Conservation (phyloP, 53 echinoderm and acorn worm genomes). For the Luidia sarsii region DNA sequence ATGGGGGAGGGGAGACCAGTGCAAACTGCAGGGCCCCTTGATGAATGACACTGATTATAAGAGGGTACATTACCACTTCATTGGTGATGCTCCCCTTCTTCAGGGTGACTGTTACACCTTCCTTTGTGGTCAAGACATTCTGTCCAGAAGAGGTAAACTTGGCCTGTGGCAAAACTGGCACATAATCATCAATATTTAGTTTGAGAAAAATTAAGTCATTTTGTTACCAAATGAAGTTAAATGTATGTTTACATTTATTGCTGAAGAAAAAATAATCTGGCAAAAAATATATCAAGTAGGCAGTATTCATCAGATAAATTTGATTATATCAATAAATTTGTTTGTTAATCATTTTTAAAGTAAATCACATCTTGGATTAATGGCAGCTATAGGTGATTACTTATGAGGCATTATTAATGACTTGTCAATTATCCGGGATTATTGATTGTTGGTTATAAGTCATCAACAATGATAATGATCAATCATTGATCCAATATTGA, state of each 20-base stretch:
- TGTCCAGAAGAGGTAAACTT: slow-evolving; percentile 27
- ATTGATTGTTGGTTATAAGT: too few relatives aligned
- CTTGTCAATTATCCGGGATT: too few relatives aligned
- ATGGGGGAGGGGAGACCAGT: too few relatives aligned
- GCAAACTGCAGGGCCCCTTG: too few relatives aligned
- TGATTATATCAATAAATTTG: not conserved
- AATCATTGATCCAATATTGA: too few relatives aligned
- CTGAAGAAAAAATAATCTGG: too few relatives aligned
- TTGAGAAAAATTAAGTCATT: not conserved
- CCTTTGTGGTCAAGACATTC: slow-evolving; percentile 35
- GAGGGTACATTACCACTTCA: slow-evolving; percentile 60
- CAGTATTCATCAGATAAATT: slow-evolving; percentile 29
- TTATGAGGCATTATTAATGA: too few relatives aligned
- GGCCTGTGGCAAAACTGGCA: not conserved
- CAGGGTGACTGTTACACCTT: slow-evolving; percentile 47
- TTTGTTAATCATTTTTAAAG: slow-evolving; percentile 26
- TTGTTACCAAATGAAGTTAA: not conserved
- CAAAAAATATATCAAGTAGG: too few relatives aligned
- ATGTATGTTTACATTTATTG: too few relatives aligned
- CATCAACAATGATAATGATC: too few relatives aligned
- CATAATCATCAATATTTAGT: not conserved
- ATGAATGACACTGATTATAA: too few relatives aligned
- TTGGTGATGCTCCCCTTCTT: slow-evolving; percentile 61
- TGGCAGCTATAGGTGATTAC: too few relatives aligned
- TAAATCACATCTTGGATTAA: slow-evolving; percentile 22